These are phyloP conservation scores for Eptesicus fuscus DNA, from an alignment of 2,113 vertebrate genomes.

Conservation along the genomic window DNA sequence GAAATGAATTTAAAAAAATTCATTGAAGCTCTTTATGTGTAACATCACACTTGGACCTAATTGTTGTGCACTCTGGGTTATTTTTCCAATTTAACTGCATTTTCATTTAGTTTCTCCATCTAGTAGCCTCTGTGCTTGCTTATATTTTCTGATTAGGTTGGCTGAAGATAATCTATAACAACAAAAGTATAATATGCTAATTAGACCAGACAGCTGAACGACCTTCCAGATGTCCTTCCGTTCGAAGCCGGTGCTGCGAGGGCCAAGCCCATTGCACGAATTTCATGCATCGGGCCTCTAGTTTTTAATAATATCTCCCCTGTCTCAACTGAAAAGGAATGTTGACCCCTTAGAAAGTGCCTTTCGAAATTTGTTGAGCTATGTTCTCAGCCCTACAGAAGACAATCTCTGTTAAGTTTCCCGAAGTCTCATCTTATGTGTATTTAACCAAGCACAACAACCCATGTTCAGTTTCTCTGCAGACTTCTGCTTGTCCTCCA, in stretches of 20 bases:
- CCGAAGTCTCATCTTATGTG: neutral
- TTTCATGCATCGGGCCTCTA: too few relatives aligned
- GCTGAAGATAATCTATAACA: neutral
- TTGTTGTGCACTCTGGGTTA: neutral
- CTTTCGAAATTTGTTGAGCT: neutral
- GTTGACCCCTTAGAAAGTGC: neutral
- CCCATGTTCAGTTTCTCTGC: neutral
- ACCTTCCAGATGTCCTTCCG: too few relatives aligned
- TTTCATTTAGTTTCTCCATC: neutral
- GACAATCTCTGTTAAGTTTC: neutral
- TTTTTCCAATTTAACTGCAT: neutral
- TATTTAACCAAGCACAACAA: neutral
- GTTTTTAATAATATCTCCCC: neutral
- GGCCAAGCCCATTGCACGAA: too few relatives aligned
- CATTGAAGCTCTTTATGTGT: neutral
- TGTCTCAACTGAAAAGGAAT: neutral
- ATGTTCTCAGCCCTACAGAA: neutral
- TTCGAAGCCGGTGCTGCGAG: too few relatives aligned
- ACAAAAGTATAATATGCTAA: neutral
- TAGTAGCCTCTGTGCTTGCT: neutral
- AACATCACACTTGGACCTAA: neutral
- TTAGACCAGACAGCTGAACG: too few relatives aligned
- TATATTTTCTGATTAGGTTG: conserved; percentile 3
- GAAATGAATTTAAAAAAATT: neutral
- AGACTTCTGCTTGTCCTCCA: neutral